Base-by-base conservation (phyloP, 2,113 vertebrate genomes). In the Hippocampus comes region DNA sequence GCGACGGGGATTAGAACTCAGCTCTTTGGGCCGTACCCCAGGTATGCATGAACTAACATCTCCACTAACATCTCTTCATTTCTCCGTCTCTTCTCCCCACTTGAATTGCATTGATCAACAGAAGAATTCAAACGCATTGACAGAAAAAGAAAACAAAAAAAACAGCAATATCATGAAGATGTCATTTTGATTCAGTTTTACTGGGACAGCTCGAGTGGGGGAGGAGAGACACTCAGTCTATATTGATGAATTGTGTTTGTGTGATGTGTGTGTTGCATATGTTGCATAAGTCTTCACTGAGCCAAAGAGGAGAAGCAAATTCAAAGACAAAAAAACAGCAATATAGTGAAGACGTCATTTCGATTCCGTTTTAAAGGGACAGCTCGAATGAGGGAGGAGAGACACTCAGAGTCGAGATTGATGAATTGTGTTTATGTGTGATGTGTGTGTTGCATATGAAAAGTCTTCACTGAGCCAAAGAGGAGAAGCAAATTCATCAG, bases 1-100 rank as follows among this genome's bases (percentile, higher is more conserved):
- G 95, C 94, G 95, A 94, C 96, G 80, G 94, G 27, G 94, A 91
- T 79, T 93, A 99, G 97, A 93, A 98, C 96, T 85, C 97, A 98
- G 91, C 96, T 99, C 78, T 99, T 99, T 94, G 97, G 97, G 92
- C 97, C 97, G 15, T 99, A 99, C 88, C 97, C 97, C 87, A 99
- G 97, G 97, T 99, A 97, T 91, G 94, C 73, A 8, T 17, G 14
- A 17, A 34, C 27, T 18, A 59, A 25, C 56, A 25, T 73, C 41
- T 2, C 4, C 9, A n/a, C 61, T 63, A 63, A 41, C 61, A n/a
- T 41, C 20, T 23, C 10, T 43, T 15, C 21, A 23, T 23, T 43
- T 11, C 11, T 43, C 56, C 21, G 56, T 25, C 23, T 59, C 14
- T 14, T 14, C 23, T 59, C 8, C 9, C 55, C 11, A 9, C 4